Evolutionary conservation across 2,113 vertebrate species (phyloP), one percentile per base, ranked within the genome.

Genomic region (Larimichthys crocea): DNA sequence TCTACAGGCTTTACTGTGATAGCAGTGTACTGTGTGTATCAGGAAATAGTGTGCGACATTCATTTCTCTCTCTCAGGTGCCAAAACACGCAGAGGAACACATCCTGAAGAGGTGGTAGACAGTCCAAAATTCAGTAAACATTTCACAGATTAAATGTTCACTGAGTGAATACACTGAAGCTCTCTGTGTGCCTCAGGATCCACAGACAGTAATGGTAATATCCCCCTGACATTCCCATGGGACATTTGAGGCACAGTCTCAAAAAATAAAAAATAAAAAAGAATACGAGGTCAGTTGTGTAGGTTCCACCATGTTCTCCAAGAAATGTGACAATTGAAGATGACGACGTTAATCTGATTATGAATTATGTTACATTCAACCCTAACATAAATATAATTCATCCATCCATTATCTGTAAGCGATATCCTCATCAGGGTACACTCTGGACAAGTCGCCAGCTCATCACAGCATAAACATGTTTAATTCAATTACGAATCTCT

Each of bases 91-190:
- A 71, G 40, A 61, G 4, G n/a, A 70, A 70, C 20, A 24, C 35
- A 56, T 16, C 46, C n/a, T 26, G 35, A 53, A 53, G 22, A 53
- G 17, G 4, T 46, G 3, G 22, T 22, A 17, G 42, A 42, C 59
- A 50, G 50, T 53, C 7, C 42, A 67, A 53, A 75, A 69, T 63
- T 48, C 17, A 9, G 35, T 40, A 40, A 40, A 40, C 49, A 53
- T 78, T 68, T 68, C 3, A 62, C 35, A 62, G 50, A 75, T 79
- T 46, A 80, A 72, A 55, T 67, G 60, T 80, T 70, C 56, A 69
- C 50, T 44, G 29, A 62, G 56, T 62, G 68, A 56, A 61, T 64
- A 11, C 24, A 31, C 50, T 49, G 12, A 35, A 16, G 3, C n/a
- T 11, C 9, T 20, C n/a, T 4, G 16, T 49, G 7, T 14, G 19